Conservation (phyloP, 2,888 invertebrate genomes). For the Germaria angustata region DNA sequence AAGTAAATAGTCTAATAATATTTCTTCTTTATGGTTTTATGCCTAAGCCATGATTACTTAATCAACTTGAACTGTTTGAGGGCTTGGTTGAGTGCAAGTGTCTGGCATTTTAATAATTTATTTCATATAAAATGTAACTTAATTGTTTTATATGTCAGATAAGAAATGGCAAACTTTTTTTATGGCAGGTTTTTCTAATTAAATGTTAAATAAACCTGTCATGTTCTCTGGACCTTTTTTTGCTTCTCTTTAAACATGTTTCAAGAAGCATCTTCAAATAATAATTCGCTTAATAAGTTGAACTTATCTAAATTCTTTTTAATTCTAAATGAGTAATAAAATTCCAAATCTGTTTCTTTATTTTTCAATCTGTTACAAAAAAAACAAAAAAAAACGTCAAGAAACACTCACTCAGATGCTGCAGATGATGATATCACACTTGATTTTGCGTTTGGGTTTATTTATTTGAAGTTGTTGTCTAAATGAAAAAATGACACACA, state of each 20-base stretch:
- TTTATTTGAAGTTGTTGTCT: not conserved
- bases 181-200: not conserved
- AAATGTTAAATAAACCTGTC: slow-evolving; percentile 14
- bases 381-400: not conserved
- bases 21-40: not conserved
- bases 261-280: not conserved
- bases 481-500: slow-evolving; percentile 48
- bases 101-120: not conserved
- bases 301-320: slow-evolving; percentile 16
- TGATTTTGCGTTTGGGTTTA: slow-evolving; percentile 35
- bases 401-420: not conserved
- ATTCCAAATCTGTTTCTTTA: slow-evolving; percentile 11
- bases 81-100: not conserved
- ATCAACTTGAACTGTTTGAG: slow-evolving; percentile 49
- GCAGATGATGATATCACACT: slow-evolving; percentile 58
- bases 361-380: not conserved
- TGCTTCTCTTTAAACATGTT: not conserved
- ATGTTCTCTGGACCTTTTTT: not conserved
- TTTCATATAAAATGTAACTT: not conserved
- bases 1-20: slow-evolving; percentile 10
- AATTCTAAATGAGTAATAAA: slow-evolving; percentile 43
- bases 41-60: slow-evolving; percentile 48
- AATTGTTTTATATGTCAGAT: not conserved
- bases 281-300: not conserved
- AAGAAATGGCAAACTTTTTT: not conserved